Percentiles rank a stretch among this genome's conserved stretches.
Conservation (phyloP, 2,888 invertebrate species). For the Aradus depressus region DNA sequence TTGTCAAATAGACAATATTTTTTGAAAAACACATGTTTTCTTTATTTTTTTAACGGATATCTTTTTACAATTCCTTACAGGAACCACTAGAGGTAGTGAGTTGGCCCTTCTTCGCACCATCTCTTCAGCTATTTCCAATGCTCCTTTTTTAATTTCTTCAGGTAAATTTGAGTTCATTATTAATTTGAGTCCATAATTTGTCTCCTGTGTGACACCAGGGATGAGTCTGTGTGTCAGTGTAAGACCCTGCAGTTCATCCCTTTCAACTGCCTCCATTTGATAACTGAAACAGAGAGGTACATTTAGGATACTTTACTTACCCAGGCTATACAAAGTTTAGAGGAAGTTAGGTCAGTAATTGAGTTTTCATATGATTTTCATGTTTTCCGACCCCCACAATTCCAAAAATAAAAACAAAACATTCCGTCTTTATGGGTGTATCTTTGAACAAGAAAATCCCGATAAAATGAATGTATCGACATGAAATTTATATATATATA, state of each 20-base stretch:
- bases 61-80: conserved; percentile 6
- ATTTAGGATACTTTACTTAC: not conserved
- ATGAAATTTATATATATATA: too few relatives aligned
- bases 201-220: conserved; percentile 47
- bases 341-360: not conserved
- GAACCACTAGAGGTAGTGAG: conserved; percentile 13
- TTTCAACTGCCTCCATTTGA: conserved; percentile 39
- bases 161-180: conserved; percentile 52
- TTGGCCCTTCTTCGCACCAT: conserved; percentile 8
- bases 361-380: not conserved
- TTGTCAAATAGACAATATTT: too few relatives aligned
- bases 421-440: too few relatives aligned
- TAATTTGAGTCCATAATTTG: conserved; percentile 54
- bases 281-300: conserved; percentile 35
- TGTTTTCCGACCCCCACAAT: too few relatives aligned
- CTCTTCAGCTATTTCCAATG: conserved; percentile 11
- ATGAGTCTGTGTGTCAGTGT: conserved; percentile 53
- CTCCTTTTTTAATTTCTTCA: conserved; percentile 29
- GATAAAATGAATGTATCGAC: too few relatives aligned
- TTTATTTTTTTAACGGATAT: too few relatives aligned
- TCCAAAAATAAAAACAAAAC: too few relatives aligned
- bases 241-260: conserved; percentile 37
- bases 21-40: too few relatives aligned
- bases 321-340: not conserved
- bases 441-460: too few relatives aligned